Base-by-base conservation (phyloP, 2,113 vertebrate species). In the Piaya cayana region DNA sequence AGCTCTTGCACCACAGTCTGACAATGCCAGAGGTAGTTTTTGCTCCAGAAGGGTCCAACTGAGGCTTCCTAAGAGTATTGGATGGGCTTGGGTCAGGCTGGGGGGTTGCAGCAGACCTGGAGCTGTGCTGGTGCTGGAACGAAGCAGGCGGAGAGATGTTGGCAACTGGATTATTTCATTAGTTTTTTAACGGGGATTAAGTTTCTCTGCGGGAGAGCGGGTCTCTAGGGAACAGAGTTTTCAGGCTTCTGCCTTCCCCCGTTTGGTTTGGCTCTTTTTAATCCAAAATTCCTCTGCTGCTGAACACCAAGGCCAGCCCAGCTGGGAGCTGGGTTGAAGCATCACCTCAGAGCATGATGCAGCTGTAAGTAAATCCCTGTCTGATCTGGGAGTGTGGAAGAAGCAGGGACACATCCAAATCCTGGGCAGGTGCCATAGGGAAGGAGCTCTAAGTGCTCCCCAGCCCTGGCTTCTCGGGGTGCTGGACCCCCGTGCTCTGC, bases 181-280 rank as follows among this genome's bases (percentile, higher is more conserved):
- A 67, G 65, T 18, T 84, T 92, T 95, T 94, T 95, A 82, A 47
- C 45, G 49, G 81, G 84, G 87, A 89, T 97, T 97, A 93, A 94
- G 93, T 84, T 97, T 92, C 94, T 70, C 86, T 39, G 81, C 12
- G 6, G 95, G 92, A 92, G 88, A 95, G 69, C 32, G 7, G 65
- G 75, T 95, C 76, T 70, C 85, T 47, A 84, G 77, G 94, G 90
- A 97, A 94, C 94, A 60, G 83, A 84, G 43, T 49, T 85, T 82
- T 85, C 60, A 29, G 63, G 71, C 79, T 91, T 34, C 88, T 64
- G 79, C 95, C 56, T 94, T 74, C 81, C 42, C 8, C 42, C 34
- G 32, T 72, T 81, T 63, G 37, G 14, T 37, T 11, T 53, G 27
- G 15, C 11, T 77, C 60, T 36, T 45, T 82, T 56, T 39, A 92